These are phyloP conservation scores for Melikaiella ostensackeni DNA, from an alignment of 2,888 invertebrate species.

Conservation along the genomic window DNA sequence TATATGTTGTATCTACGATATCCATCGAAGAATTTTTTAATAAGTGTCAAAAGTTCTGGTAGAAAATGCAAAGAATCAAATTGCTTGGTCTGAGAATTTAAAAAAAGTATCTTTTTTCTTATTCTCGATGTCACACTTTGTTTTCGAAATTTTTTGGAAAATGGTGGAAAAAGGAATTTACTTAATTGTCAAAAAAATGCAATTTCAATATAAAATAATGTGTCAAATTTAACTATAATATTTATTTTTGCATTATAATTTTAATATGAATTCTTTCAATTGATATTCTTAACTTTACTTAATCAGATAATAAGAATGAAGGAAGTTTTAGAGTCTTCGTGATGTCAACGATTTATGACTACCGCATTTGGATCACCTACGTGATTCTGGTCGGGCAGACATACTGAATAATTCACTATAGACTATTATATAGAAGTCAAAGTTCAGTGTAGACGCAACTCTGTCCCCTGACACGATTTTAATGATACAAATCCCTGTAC, in stretches of 20 bases:
- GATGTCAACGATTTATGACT: neutral
- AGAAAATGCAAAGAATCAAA: too few relatives aligned
- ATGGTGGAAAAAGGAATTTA: too few relatives aligned
- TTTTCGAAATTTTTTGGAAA: too few relatives aligned
- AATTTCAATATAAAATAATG: neutral
- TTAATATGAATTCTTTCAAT: neutral
- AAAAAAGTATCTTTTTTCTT: too few relatives aligned
- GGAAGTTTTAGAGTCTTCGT: neutral
- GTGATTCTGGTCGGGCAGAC: neutral
- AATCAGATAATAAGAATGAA: neutral
- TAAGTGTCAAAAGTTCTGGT: too few relatives aligned
- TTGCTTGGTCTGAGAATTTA: too few relatives aligned
- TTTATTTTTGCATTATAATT: too few relatives aligned
- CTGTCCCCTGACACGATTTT: conserved; percentile 7
- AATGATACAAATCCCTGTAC: neutral
- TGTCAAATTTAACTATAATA: neutral
- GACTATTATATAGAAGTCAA: neutral
- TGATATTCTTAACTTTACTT: neutral
- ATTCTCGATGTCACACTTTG: too few relatives aligned
- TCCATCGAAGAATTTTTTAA: too few relatives aligned
- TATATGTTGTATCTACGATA: too few relatives aligned
- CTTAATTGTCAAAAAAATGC: neutral
- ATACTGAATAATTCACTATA: conserved; percentile 23
- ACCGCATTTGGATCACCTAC: neutral
- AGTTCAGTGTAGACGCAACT: conserved; percentile 9